Evolutionary conservation across 2,797 vertebrate genomes (phyloP).

Genomic region (Percopsis omiscomaycus): DNA sequence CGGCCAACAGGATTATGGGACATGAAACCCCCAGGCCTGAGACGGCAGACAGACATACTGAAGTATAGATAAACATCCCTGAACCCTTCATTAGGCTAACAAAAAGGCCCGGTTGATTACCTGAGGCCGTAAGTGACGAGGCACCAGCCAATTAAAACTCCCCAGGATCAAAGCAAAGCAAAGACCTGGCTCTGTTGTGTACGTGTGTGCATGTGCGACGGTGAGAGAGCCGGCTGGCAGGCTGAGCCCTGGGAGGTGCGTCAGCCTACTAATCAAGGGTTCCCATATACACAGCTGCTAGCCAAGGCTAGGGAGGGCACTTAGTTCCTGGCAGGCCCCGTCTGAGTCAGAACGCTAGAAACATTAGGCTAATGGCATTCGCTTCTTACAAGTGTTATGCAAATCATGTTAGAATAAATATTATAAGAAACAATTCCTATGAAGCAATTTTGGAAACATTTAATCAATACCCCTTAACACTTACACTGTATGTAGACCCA

Average conservation of each 20-base stretch:
- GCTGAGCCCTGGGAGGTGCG: slow-evolving; percentile 38
- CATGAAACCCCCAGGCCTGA: slow-evolving; percentile 37
- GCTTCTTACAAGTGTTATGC: too few relatives aligned
- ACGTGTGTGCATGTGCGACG: not conserved
- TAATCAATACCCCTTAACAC: too few relatives aligned
- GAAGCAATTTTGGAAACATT: too few relatives aligned
- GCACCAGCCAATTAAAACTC: slow-evolving; percentile 49
- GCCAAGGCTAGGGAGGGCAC: slow-evolving; percentile 19
- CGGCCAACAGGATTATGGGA: slow-evolving; percentile 49
- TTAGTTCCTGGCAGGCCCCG: slow-evolving; percentile 18
- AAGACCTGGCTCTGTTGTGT: slow-evolving; percentile 5
- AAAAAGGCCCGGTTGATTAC: slow-evolving; percentile 46
- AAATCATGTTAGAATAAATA: too few relatives aligned
- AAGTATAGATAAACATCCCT: slow-evolving; percentile 51
- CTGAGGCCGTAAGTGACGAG: slow-evolving; percentile 46
- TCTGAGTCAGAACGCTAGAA: slow-evolving; percentile 20
- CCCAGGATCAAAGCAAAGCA: slow-evolving; percentile 57
- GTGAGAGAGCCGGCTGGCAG: slow-evolving; percentile 29
- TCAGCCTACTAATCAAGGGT: slow-evolving; percentile 56
- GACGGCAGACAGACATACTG: slow-evolving; percentile 29
- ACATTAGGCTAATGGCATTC: slow-evolving; percentile 3
- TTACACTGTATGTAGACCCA: too few relatives aligned
- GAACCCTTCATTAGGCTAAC: slow-evolving; percentile 63
- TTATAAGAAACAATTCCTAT: too few relatives aligned
- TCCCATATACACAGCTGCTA: slow-evolving; percentile 64